Evolutionary conservation across 2,113 vertebrate genomes (phyloP).

Genomic region (Calcarius ornatus): DNA sequence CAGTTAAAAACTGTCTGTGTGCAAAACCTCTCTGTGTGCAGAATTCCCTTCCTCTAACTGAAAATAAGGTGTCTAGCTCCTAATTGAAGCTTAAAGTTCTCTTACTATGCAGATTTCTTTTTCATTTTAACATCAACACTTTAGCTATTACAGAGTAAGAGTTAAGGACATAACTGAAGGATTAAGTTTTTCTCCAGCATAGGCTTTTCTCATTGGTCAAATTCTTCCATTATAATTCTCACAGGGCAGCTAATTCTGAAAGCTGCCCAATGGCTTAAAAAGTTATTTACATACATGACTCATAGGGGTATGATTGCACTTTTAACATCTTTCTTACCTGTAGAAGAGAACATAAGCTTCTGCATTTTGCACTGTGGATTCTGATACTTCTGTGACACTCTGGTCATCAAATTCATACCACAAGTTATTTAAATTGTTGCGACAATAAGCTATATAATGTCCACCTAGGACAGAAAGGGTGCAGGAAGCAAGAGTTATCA

Average conservation of each 20-base stretch:
- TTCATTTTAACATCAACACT: background rate
- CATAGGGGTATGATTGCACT: accelerated
- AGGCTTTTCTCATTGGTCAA: background rate
- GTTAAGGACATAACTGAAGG: background rate
- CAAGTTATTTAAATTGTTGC: slow-evolving; percentile 89
- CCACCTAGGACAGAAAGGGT: slow-evolving; percentile 89
- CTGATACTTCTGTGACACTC: slow-evolving; percentile 94
- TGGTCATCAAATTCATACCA: slow-evolving; percentile 99
- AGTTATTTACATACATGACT: background rate
- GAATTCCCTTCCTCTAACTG: background rate
- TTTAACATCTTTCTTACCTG: slow-evolving; percentile 79
- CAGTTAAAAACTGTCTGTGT: background rate
- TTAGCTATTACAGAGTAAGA: background rate
- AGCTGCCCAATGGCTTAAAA: background rate
- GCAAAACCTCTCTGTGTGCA: background rate
- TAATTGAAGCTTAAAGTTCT: background rate
- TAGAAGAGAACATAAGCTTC: slow-evolving; percentile 99
- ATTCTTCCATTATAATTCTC: background rate
- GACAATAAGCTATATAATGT: slow-evolving; percentile 96
- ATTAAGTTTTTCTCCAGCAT: background rate
- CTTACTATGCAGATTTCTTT: background rate
- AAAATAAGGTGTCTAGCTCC: background rate
- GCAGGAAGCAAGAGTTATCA: background rate
- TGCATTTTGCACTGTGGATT: slow-evolving; percentile 93
- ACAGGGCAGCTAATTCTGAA: background rate